These are phyloP conservation scores for Camponotus vicinus DNA, from an alignment of 1,140 invertebrate species.

Conservation along the genomic window DNA sequence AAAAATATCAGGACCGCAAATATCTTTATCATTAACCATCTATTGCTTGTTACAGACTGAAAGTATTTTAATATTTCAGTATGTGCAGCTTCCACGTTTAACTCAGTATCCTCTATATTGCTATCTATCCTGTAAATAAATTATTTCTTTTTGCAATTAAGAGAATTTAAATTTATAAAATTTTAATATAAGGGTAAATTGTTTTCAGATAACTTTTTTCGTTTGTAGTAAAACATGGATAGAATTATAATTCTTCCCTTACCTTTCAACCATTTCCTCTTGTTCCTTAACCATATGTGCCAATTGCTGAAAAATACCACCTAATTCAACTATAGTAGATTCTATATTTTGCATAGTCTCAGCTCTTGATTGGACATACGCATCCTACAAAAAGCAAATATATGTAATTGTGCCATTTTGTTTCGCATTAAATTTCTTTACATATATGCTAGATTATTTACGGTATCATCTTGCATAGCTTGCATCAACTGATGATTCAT, in stretches of 20 bases:
- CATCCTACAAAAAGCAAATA: conserved; percentile 87
- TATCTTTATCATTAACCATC: conserved; percentile 99
- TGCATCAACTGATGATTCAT: conserved; percentile 86
- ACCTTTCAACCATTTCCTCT: conserved; percentile 98
- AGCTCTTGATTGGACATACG: conserved; percentile 96
- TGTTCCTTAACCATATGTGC: conserved; percentile 99
- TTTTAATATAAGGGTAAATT: conserved; percentile 17
- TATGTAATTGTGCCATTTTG: neutral
- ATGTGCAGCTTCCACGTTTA: conserved; percentile 99
- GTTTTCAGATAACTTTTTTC: neutral
- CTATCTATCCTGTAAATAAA: conserved; percentile 94
- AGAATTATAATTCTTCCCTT: conserved; percentile 46
- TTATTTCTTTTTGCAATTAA: conserved; percentile 31
- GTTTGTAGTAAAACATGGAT: neutral
- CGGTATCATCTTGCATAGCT: conserved; percentile 93
- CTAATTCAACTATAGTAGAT: conserved; percentile 99
- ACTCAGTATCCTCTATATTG: conserved; percentile 97
- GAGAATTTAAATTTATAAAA: neutral
- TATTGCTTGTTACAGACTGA: conserved; percentile 98
- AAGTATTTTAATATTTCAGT: conserved; percentile 99
- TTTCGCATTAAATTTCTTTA: conserved; percentile 31
- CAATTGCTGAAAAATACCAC: conserved; percentile 98
- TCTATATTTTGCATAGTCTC: conserved; percentile 99
- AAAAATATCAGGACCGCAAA: conserved; percentile 99
- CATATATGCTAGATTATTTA: conserved; percentile 75